A percentile compares a stretch with the other conserved stretches of the same genome.
Conservation (phyloP, 2,113 vertebrate species). For the Craseonycteris thonglongyai region DNA sequence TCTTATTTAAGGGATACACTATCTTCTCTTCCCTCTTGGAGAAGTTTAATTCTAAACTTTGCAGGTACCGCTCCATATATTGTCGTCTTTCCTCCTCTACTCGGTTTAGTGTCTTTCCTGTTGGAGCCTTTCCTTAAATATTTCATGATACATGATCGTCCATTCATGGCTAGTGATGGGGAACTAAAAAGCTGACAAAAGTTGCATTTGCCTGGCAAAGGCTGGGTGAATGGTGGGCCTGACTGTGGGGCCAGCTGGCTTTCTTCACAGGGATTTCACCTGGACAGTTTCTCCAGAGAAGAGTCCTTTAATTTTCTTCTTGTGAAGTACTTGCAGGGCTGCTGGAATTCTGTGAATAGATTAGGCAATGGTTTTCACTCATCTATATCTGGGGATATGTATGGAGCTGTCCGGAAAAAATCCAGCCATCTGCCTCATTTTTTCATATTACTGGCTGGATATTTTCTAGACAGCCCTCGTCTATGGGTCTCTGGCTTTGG, state of each 20-base stretch:
- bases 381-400: background rate
- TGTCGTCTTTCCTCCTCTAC: background rate
- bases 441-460: too few species aligned
- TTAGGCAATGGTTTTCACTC: background rate
- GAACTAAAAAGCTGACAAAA: background rate
- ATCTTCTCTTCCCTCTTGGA: background rate
- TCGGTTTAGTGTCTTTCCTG: background rate
- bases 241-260: background rate
- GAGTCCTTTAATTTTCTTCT: background rate
- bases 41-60: slow-evolving; percentile 5
- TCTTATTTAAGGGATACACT: background rate
- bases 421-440: too few species aligned
- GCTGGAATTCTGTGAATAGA: background rate
- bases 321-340: background rate
- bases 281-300: background rate
- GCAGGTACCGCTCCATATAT: background rate
- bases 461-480: too few species aligned
- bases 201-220: background rate
- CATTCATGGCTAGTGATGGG: background rate
- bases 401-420: too few species aligned
- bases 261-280: background rate
- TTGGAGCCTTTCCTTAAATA: background rate
- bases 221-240: background rate
- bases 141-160: background rate
- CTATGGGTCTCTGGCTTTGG: background rate